Percentiles rank a stretch among this genome's conserved stretches.
Evolutionary conservation across 1,140 invertebrate genomes (phyloP).

Genomic region (Drosophila teissieri): DNA sequence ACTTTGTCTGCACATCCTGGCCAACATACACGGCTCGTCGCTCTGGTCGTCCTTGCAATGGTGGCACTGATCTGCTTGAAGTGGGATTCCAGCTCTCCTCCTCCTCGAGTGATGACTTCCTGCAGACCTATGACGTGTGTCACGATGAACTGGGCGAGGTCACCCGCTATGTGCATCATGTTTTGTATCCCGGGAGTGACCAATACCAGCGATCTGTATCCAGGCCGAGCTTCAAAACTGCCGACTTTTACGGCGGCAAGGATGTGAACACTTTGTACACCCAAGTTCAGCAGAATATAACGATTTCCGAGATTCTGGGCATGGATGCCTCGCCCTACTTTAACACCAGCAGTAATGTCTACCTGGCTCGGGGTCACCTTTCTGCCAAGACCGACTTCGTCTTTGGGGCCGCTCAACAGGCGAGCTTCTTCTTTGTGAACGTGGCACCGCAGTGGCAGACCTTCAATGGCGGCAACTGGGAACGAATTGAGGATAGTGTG

Average conservation of each 20-base stretch:
- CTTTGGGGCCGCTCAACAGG: conserved; percentile 87
- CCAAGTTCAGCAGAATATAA: conserved; percentile 69
- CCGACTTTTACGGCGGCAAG: conserved; percentile 76
- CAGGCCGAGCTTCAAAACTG: conserved; percentile 72
- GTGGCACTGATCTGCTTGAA: conserved; percentile 74
- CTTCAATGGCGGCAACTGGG: conserved; percentile 89
- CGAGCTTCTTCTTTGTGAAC: conserved; percentile 88
- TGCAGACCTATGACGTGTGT: conserved; percentile 84
- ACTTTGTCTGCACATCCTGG: conserved; percentile 75
- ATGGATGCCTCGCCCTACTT: conserved; percentile 75
- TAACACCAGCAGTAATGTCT: conserved; percentile 71
- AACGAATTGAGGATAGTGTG: conserved; percentile 85
- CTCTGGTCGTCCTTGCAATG: conserved; percentile 72
- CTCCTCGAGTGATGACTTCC: conserved; percentile 60
- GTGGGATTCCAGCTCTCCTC: conserved; percentile 68
- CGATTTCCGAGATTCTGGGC: conserved; percentile 74
- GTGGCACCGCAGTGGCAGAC: conserved; percentile 88
- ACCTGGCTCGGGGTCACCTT: conserved; percentile 88
- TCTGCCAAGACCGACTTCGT: conserved; percentile 88
- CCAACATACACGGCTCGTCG: conserved; percentile 71
- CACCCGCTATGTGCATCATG: conserved; percentile 84
- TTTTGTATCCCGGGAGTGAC: conserved; percentile 70
- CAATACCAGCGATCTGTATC: conserved; percentile 79
- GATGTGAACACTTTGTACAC: conserved; percentile 82
- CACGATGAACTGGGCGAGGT: conserved; percentile 77